Conservation (phyloP, 2,888 invertebrate genomes). For the Nasonovia ribisnigri region DNA sequence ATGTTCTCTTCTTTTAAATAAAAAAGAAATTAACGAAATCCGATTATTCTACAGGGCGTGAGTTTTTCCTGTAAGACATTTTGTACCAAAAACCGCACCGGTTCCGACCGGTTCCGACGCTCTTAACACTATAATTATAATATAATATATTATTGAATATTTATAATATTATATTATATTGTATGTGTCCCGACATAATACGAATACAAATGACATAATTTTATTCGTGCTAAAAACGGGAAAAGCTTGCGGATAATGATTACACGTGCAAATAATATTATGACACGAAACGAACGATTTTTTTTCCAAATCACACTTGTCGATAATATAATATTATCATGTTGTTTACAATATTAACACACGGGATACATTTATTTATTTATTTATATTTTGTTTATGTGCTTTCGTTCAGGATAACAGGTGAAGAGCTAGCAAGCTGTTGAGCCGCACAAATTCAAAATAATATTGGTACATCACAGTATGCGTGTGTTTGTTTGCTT, state of each 20-base stretch:
- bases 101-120: no score
- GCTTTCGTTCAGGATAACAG: constrained; percentile 68
- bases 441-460: constrained; percentile 66
- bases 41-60: no score
- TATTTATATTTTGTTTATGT: constrained; percentile 65
- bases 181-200: constrained; percentile 20
- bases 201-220: not conserved
- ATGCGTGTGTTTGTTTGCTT: constrained; percentile 66
- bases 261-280: not conserved
- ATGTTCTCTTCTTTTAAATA: no score
- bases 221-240: not conserved
- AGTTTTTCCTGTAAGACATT: no score
- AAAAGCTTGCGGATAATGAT: not conserved
- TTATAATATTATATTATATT: not conserved
- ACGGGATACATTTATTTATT: constrained; percentile 15
- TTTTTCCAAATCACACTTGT: not conserved
- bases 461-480: constrained; percentile 64
- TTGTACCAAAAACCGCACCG: no score
- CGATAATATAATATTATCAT: not conserved
- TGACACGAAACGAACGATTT: not conserved
- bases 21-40: no score
- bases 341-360: constrained; percentile 38
- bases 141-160: not conserved
- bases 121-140: not conserved
- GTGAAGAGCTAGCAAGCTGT: constrained; percentile 69